Base-by-base conservation (phyloP, 2,888 invertebrate species). In the Plebejus argus region DNA sequence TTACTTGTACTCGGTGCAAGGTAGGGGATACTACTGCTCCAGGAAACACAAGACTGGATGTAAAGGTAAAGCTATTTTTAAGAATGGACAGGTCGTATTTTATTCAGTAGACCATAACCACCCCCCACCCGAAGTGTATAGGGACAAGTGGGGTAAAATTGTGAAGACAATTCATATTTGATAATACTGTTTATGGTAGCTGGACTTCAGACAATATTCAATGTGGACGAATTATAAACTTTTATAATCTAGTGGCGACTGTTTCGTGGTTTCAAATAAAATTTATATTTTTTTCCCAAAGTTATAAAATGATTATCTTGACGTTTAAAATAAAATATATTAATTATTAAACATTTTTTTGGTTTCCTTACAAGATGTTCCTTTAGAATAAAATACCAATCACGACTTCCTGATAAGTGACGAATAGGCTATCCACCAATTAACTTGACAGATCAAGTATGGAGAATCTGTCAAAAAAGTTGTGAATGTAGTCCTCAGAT, bases 1-100 rank as follows among this genome's bases (percentile, higher is more conserved):
- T 0, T 81, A 85, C 78, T 86, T 85, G 6, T 88, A 85, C 78
- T 86, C 86, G 1, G 79, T 85, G 2, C 83, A 84, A 78, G 84
- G 85, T 1, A 83, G 84, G 3, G 84, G 81, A 4, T 85, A 82
- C 78, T 86, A 86, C 77, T 88, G 88, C 77, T 86, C 88, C 2
- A 85, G 81, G 53, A 86, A 86, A 77, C 70, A 79, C 0, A 82
- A 74, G 23, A 79, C 45, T 1, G 83, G 82, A 0, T 88, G 88
- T 77, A 81, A 81, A 70, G 85, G 86, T 1, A 81, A 81, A 23
- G 78, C 86, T 5, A 77, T 76, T 0, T 12, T 84, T 8, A 76
- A 77, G 5, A 18, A 81, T 0, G 78, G 80, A 0, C n/a, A 23
- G 0, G 78, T 86, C 5, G 79, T 76, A 5, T 76, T 70, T 1